Percentiles rank a stretch among this genome's conserved stretches.
phyloP scores from a whole-genome alignment of 2,888 invertebrate genomes.

The Drosophila crucigera region DNA sequence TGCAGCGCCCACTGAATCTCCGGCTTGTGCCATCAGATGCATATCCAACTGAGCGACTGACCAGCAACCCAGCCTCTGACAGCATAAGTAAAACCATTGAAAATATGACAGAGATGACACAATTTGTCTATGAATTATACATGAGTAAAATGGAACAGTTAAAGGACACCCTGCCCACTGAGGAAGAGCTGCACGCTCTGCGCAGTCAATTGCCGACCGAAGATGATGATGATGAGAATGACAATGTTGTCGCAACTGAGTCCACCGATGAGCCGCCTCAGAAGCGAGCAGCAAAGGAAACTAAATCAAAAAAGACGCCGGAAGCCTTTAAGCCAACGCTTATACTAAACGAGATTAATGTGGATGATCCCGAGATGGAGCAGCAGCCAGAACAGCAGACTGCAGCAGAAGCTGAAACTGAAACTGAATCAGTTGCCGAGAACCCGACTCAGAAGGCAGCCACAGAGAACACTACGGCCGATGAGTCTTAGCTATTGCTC shows the following conservation, averaged over 20 bases:
- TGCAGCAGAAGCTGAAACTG: not conserved
- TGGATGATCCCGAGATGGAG: slow-evolving; percentile 63
- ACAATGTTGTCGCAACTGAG: slow-evolving; percentile 15
- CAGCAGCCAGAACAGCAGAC: not conserved
- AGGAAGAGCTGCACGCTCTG: slow-evolving; percentile 73
- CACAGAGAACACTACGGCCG: slow-evolving; percentile 6
- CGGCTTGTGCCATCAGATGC: slow-evolving; percentile 92
- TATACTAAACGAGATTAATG: slow-evolving; percentile 87
- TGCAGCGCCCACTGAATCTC: slow-evolving; percentile 92
- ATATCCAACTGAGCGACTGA: slow-evolving; percentile 90
- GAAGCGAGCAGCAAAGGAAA: slow-evolving; percentile 48
- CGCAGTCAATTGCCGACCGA: slow-evolving; percentile 86
- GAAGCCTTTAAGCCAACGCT: slow-evolving; percentile 82
- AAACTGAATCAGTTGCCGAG: slow-evolving; percentile 16
- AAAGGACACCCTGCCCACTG: slow-evolving; percentile 84
- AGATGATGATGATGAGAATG: slow-evolving; percentile 53
- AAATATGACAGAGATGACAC: slow-evolving; percentile 96
- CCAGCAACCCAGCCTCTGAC: slow-evolving; percentile 84
- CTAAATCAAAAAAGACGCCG: slow-evolving; percentile 39
- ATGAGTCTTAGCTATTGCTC: slow-evolving; percentile 40
- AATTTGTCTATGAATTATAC: slow-evolving; percentile 97
- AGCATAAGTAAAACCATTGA: slow-evolving; percentile 79
- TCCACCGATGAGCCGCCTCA: slow-evolving; percentile 53
- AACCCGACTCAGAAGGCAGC: slow-evolving; percentile 1
- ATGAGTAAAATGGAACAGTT: slow-evolving; percentile 90